A percentile compares a stretch with the other conserved stretches of the same genome.
Evolutionary conservation across 2,797 vertebrate genomes (phyloP).

Genomic region (Ptychobarbus kaznakovi): DNA sequence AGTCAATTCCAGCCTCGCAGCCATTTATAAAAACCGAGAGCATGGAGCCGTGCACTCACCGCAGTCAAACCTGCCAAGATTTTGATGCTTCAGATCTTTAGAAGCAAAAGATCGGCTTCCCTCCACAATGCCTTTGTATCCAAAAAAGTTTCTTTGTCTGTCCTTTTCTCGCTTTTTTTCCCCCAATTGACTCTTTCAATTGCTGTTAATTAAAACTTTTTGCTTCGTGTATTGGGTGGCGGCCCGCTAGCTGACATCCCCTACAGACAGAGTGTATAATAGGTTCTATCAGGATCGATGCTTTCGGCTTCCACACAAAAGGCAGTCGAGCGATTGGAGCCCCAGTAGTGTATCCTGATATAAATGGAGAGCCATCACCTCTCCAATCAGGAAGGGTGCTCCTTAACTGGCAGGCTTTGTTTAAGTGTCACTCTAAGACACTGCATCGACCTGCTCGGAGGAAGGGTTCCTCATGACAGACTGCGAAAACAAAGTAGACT

Average conservation of each 20-base stretch:
- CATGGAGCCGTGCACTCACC: conserved; percentile 27
- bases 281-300: conserved; percentile 54
- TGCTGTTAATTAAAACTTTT: conserved; percentile 54
- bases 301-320: conserved; percentile 53
- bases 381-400: conserved; percentile 50
- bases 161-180: neutral
- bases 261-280: conserved; percentile 51
- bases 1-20: conserved; percentile 54
- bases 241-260: conserved; percentile 38
- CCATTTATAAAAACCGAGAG: conserved; percentile 49
- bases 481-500: conserved; percentile 43
- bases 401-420: conserved; percentile 62
- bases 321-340: conserved; percentile 49
- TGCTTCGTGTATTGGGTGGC: conserved; percentile 34
- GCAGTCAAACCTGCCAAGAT: conserved; percentile 30
- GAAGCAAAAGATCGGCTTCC: conserved; percentile 18
- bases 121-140: conserved; percentile 6
- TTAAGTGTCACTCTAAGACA: conserved; percentile 54
- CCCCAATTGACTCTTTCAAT: conserved; percentile 28
- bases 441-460: conserved; percentile 56
- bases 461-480: conserved; percentile 36
- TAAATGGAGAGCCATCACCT: conserved; percentile 59
- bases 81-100: conserved; percentile 40
- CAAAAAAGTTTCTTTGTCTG: conserved; percentile 19
- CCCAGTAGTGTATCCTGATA: conserved; percentile 48